Conservation (phyloP, 2,888 invertebrate species). For the Allolobophora icterica region DNA sequence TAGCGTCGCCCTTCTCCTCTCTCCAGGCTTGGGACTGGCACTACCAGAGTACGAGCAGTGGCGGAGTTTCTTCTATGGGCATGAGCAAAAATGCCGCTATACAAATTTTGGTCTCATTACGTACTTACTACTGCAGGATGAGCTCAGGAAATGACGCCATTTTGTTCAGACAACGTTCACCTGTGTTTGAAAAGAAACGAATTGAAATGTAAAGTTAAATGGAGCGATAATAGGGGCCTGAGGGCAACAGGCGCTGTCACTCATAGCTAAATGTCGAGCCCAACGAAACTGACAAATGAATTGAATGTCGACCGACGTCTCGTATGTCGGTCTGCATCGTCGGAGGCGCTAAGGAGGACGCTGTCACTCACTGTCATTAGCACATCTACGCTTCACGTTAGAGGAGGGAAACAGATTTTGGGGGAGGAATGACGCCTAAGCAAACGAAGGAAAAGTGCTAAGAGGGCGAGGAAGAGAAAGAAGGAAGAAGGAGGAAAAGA, state of each 20-base stretch:
- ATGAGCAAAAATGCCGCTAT: too few relatives aligned
- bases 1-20: too few relatives aligned
- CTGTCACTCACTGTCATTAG: neutral
- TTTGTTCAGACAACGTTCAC: neutral
- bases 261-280: too few relatives aligned
- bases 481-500: neutral
- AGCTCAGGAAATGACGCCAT: too few relatives aligned
- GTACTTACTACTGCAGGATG: too few relatives aligned
- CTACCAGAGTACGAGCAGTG: too few relatives aligned
- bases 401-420: too few relatives aligned
- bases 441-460: neutral
- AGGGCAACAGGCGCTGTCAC: neutral
- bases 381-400: neutral
- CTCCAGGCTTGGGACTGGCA: too few relatives aligned
- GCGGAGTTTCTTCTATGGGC: too few relatives aligned
- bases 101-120: too few relatives aligned
- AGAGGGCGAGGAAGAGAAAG: neutral
- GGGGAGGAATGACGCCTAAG: neutral
- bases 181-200: neutral
- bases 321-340: neutral
- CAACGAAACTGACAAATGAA: neutral
- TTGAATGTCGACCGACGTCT: neutral
- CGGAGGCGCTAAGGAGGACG: neutral
- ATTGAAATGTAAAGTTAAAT: neutral
- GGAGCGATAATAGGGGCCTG: neutral